phyloP scores from a whole-genome alignment of 2,797 vertebrate species.

The Coendou prehensilis region DNA sequence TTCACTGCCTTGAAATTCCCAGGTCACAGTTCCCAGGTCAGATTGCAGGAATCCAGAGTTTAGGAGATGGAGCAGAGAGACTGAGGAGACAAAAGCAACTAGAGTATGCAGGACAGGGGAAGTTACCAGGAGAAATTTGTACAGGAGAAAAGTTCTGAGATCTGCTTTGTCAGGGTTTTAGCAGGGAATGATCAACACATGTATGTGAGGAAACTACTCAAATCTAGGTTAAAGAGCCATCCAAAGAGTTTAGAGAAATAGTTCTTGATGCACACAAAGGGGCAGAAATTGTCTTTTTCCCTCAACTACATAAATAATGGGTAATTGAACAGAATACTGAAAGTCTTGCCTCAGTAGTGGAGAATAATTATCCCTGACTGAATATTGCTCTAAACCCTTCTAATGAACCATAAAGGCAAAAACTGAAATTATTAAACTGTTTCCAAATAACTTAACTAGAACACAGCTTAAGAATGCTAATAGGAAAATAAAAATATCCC shows the following conservation, averaged over 20 bases:
- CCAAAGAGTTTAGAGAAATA: neutral
- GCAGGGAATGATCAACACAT: neutral
- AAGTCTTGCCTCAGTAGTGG: neutral
- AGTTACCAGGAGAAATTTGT: neutral
- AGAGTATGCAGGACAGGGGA: no score
- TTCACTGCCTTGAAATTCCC: neutral
- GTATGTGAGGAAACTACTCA: neutral
- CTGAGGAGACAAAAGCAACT: neutral
- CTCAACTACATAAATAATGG: neutral
- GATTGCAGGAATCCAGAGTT: neutral
- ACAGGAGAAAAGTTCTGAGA: neutral
- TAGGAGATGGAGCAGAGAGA: neutral
- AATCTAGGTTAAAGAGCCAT: neutral
- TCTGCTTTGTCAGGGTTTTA: neutral
- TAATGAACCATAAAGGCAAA: slow-evolving; percentile 62
- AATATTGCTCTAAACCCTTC: neutral
- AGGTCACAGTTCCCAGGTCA: neutral
- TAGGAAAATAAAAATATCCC: slow-evolving; percentile 19
- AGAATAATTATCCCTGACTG: slow-evolving; percentile 18
- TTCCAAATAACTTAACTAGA: slow-evolving; percentile 59
- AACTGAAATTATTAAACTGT: slow-evolving; percentile 11
- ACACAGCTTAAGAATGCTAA: slow-evolving; percentile 22
- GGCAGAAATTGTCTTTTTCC: neutral
- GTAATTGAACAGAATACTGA: neutral
- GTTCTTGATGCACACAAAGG: neutral